Conservation (phyloP, 2,888 invertebrate genomes). For the Cecidostiba fungosa region DNA sequence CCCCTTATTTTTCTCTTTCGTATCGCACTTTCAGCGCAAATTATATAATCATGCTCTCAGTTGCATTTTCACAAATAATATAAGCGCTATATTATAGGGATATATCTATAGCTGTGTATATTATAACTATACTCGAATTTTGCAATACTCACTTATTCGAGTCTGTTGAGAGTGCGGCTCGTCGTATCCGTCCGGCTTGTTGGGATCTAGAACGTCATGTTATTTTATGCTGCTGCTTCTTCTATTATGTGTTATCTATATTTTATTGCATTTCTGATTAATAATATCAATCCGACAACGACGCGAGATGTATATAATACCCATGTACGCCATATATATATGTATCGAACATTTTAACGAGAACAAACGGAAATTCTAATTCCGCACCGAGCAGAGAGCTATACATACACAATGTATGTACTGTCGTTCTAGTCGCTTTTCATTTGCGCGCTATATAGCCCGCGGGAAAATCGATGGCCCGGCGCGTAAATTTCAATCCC, state of each 20-base stretch:
- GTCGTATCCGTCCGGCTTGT: conserved; percentile 76
- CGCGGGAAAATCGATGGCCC: not conserved
- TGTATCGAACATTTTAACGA: not conserved
- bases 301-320: no score
- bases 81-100: no score
- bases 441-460: not conserved
- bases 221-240: not conserved
- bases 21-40: not conserved
- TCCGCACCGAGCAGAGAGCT: not conserved
- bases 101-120: no score
- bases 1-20: conserved; percentile 35
- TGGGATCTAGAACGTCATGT: conserved; percentile 73
- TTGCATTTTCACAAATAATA: no score
- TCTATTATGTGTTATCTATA: no score
- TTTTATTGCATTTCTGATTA: no score
- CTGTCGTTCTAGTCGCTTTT: not conserved
- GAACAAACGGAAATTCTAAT: not conserved
- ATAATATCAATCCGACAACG: no score
- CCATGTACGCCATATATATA: no score
- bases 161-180: conserved; percentile 78
- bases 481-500: conserved; percentile 2
- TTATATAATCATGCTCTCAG: not conserved
- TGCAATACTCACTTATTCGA: conserved; percentile 76
- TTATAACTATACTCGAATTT: not conserved
- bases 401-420: not conserved